Base-by-base conservation (phyloP, 2,797 vertebrate genomes). In the Amblyraja radiata region DNA sequence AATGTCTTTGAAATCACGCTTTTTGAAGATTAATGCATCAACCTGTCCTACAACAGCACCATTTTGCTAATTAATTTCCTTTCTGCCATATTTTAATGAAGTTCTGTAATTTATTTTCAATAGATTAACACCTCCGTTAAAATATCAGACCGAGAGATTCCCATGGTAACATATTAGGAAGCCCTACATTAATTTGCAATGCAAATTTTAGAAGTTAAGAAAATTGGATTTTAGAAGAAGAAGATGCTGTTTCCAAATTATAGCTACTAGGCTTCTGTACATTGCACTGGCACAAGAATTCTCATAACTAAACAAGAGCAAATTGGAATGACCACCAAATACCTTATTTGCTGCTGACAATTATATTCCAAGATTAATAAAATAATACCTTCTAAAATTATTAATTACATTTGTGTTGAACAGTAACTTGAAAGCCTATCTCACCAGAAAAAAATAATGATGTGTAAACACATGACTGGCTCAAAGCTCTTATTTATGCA, bases 11-110 rank as follows among this genome's bases (percentile, higher is more conserved):
- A 88, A 88, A 88, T 65, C 5, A 36, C 36, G 2, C 63, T 36
- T 18, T 88, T n/a, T 88, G 63, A 68, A 88, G 63, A 88, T 88
- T 88, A 68, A 88, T 68, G 61, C 32, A 68, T 36, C 61, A 3
- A 63, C 63, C 65, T 32, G 65, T 88, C 58, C 14, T 1, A n/a
- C 63, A 25, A n/a, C 58, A 86, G 61, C 63, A 88, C 32, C 32
- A 88, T 68, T 88, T 88, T 36, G 84, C 32, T 88, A 68, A 88
- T 88, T 88, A 68, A 88, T 65, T 88, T 88, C 84, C 63, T 88
- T 68, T 68, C 14, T 88, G n/a, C 84, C 63, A 88, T 68, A 88
- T 88, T 88, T 88, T 68, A 65, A 68, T 36, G 84, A 32, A 68
- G 14, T 36, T 79, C n/a, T 18, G 32, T 11, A 28, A 68, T 88